phyloP scores from a whole-genome alignment of 2,888 invertebrate genomes.

The Apodemia duryi region DNA sequence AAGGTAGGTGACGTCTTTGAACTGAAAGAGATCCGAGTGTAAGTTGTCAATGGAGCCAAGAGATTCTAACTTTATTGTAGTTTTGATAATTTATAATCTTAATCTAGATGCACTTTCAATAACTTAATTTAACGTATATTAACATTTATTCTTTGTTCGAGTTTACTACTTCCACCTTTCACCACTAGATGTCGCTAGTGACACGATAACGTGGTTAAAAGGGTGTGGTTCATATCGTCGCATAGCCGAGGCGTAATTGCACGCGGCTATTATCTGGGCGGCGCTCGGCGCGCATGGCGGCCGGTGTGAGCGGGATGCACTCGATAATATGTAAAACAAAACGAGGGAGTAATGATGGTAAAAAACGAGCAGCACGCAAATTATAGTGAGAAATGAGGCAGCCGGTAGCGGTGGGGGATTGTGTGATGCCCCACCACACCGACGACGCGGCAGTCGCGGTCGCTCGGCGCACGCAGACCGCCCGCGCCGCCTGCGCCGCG shows the following conservation, averaged over 20 bases:
- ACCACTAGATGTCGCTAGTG: constrained; percentile 62
- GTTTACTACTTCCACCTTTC: constrained; percentile 41
- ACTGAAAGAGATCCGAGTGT: no score
- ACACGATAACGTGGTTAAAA: constrained; percentile 2
- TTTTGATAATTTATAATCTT: not conserved
- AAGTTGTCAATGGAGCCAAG: no score
- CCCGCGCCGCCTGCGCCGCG: constrained; percentile 58
- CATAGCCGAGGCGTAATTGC: constrained; percentile 64
- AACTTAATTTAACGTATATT: not conserved
- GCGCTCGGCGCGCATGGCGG: constrained; percentile 74
- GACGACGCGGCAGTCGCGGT: constrained; percentile 67
- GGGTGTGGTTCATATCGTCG: constrained; percentile 32
- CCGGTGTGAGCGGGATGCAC: constrained; percentile 79
- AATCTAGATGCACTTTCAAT: not conserved
- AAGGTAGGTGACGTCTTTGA: no score
- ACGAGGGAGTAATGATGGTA: constrained; percentile 80
- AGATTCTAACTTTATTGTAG: not conserved
- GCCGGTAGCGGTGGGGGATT: constrained; percentile 77
- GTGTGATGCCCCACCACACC: constrained; percentile 32
- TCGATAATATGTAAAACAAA: constrained; percentile 80
- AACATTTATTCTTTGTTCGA: not conserved
- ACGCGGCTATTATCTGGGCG: constrained; percentile 76
- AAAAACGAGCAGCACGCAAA: constrained; percentile 80
- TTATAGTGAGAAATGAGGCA: constrained; percentile 77
- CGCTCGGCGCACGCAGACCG: constrained; percentile 68